Percentiles rank a stretch among this genome's conserved stretches.
Conservation (phyloP, 1,140 invertebrate species). For the Scaptomyza hsui region DNA sequence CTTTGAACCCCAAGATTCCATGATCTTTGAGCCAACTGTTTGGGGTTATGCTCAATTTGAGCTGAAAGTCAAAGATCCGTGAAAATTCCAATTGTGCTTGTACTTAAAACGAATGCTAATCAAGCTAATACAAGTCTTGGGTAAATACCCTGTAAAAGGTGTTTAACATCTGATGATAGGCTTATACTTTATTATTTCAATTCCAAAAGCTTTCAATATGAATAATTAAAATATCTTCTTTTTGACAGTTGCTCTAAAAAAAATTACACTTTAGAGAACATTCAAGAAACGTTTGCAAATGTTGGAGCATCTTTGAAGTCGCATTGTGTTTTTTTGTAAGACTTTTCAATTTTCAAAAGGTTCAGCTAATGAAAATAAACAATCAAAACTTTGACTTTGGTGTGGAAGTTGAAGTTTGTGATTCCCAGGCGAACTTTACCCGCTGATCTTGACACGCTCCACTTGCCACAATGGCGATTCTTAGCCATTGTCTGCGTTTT, state of each 20-base stretch:
- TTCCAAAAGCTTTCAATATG: too few species aligned
- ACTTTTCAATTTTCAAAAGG: constrained; percentile 1
- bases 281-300: too few species aligned
- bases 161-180: too few species aligned
- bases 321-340: background rate
- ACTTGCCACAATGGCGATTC: constrained; percentile 21
- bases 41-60: constrained; percentile 65
- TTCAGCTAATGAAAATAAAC: background rate
- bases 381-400: background rate
- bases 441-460: constrained; percentile 34
- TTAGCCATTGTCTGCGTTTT: background rate
- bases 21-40: constrained; percentile 28
- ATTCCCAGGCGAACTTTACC: constrained; percentile 7
- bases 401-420: background rate
- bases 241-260: too few species aligned
- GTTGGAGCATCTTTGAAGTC: too few species aligned
- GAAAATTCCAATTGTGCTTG: constrained; percentile 46
- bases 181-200: too few species aligned
- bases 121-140: constrained; percentile 1
- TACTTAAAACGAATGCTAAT: constrained; percentile 33
- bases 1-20: constrained; percentile 2
- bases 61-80: constrained; percentile 59
- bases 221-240: too few species aligned
- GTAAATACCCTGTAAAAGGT: constrained; percentile 10
- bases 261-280: too few species aligned